Percentiles rank a stretch among this genome's conserved stretches.
Evolutionary conservation across 2,797 vertebrate genomes (phyloP).

Genomic region (Pseudochirops corinnae): DNA sequence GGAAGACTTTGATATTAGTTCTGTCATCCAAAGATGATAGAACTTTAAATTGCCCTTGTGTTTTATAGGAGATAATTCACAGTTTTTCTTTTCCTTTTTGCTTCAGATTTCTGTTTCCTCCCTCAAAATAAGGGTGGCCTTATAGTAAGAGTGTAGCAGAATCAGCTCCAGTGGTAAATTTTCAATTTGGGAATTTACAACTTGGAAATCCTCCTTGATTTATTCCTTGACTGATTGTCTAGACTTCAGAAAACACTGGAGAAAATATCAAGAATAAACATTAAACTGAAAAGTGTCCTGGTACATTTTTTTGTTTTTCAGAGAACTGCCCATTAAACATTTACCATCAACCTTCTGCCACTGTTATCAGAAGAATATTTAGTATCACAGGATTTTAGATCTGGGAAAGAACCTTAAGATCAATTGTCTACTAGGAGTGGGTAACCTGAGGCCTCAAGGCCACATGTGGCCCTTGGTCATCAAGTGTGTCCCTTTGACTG

Average conservation of each 20-base stretch:
- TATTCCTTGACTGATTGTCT: background rate
- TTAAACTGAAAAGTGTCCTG: background rate
- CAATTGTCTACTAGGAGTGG: background rate
- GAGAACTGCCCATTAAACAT: background rate
- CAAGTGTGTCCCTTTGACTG: no score
- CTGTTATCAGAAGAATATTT: background rate
- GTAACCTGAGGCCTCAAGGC: no score
- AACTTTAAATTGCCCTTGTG: background rate
- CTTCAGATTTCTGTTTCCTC: background rate
- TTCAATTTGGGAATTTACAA: background rate
- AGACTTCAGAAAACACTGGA: background rate
- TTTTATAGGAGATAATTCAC: background rate
- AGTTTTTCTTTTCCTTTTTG: background rate
- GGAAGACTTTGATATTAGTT: background rate
- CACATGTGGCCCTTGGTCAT: no score
- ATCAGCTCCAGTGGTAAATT: background rate
- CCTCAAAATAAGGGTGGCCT: background rate
- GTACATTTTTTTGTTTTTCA: background rate
- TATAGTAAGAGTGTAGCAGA: background rate
- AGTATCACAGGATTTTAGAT: background rate
- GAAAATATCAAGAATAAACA: background rate
- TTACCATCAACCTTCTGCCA: background rate
- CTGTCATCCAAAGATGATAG: background rate
- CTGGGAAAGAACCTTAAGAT: background rate
- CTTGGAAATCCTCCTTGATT: background rate